Base-by-base conservation (phyloP, 2,888 invertebrate genomes). In the Apamea epomidion region DNA sequence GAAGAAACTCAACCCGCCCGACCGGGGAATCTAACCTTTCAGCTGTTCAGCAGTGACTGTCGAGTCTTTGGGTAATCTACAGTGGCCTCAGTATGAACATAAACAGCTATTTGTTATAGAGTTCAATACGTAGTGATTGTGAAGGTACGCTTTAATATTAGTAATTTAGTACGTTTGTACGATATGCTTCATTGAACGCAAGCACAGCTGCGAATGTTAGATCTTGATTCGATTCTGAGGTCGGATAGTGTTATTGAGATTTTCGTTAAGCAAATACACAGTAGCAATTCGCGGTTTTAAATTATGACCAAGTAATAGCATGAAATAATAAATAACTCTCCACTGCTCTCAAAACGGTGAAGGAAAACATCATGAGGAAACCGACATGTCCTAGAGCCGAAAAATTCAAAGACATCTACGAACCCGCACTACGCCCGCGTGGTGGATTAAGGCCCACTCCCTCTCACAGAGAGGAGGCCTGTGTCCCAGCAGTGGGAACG, bases 111-210 rank as follows among this genome's bases (percentile, higher is more conserved):
- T 80, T 60, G 32, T 64, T 37, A 64, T n/a, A 54, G 18, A 45
- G 54, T 3, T 65, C 21, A 73, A 64, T 65, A 67, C 81, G 62
- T 60, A 16, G 69, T 48, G 69, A 81, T 64, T 83, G 69, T 82
- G 87, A 74, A 74, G 77, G 84, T 70, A 67, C 77, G 14, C 51
- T 45, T 78, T 62, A 58, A 62, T 60, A 74, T 45, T n/a, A 54
- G 72, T 72, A 72, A 72, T 72, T 72, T n/a, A 21, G n/a, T 45
- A 73, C 45, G 65, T 69, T 62, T 83, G 60, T 82, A 60, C n/a
- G 86, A 69, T 69, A 86, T 60, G 87, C 78, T 83, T 29, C 71
- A 84, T 51, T 86, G 83, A 71, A 51, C 32, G 25, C 58, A 51
- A 29, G 68, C 58, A 51, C 65, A 72, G 83, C 71, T 68, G 83